These are phyloP conservation scores for Myxocyprinus asiaticus DNA, from an alignment of 2,113 vertebrate genomes.

Conservation along the genomic window DNA sequence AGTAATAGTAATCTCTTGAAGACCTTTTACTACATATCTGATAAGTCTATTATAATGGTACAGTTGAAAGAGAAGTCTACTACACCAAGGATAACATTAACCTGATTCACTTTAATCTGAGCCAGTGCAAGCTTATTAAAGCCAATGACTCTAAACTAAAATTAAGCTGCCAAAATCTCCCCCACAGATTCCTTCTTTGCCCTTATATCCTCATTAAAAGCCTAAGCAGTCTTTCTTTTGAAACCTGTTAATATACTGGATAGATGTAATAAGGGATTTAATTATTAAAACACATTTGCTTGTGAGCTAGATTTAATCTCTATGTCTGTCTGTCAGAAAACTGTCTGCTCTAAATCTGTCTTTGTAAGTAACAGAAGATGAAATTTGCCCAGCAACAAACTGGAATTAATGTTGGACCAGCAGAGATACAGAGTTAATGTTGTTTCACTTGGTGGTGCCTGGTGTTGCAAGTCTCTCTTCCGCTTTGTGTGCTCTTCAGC, in stretches of 20 bases:
- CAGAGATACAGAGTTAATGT: neutral
- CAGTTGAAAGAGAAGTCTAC: neutral
- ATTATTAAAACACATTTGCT: conserved; percentile 11
- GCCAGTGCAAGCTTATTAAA: no score
- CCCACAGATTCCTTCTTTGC: no score
- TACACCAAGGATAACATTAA: neutral
- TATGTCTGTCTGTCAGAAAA: neutral
- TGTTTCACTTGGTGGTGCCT: neutral
- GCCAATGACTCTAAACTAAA: no score
- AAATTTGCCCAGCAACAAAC: conserved; percentile 30
- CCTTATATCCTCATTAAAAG: no score
- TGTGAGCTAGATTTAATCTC: conserved; percentile 6
- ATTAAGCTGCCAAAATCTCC: no score
- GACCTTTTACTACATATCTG: neutral
- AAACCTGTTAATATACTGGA: neutral
- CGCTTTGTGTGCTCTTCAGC: neutral
- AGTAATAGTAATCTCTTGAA: neutral
- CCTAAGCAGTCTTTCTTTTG: neutral
- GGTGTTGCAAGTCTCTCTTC: conserved; percentile 2
- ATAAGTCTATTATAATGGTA: neutral
- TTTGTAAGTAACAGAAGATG: neutral
- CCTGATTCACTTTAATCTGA: no score
- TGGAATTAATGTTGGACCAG: neutral
- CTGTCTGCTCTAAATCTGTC: neutral
- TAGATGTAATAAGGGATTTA: neutral